Conservation (phyloP, 2,113 vertebrate species). For the Telmatochromis sp. region DNA sequence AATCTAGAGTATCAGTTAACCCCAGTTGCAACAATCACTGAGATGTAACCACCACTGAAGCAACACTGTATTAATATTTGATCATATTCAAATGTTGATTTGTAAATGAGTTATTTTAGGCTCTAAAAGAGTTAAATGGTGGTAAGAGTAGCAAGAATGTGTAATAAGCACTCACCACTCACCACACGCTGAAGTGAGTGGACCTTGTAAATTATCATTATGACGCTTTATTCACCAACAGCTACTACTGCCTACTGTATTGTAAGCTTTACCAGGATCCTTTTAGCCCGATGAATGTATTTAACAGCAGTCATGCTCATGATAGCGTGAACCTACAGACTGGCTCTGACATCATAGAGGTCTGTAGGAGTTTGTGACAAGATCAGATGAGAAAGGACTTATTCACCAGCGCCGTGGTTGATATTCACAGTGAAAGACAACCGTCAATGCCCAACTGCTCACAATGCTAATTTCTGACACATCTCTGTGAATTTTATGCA, state of each 20-base stretch:
- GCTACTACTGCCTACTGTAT: not conserved
- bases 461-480: slow-evolving; percentile 65
- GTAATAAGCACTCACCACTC: not conserved
- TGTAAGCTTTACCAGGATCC: not conserved
- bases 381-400: slow-evolving; percentile 58
- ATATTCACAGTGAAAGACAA: slow-evolving; percentile 72
- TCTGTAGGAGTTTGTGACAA: slow-evolving; percentile 60
- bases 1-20: not conserved
- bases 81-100: not conserved
- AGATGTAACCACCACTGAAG: not conserved
- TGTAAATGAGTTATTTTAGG: not conserved
- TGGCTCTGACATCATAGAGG: slow-evolving; percentile 49
- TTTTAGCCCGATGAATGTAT: not conserved
- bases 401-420: slow-evolving; percentile 57
- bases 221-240: not conserved
- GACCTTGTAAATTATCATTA: not conserved
- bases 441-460: slow-evolving; percentile 70
- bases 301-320: not conserved
- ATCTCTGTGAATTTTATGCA: slow-evolving; percentile 28
- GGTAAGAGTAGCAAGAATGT: not conserved
- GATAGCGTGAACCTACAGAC: slow-evolving; percentile 7
- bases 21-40: not conserved
- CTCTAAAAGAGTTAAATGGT: not conserved
- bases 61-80: not conserved
- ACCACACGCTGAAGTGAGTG: not conserved